phyloP scores from a whole-genome alignment of 2,888 invertebrate species.

The Hymenopus coronatus region DNA sequence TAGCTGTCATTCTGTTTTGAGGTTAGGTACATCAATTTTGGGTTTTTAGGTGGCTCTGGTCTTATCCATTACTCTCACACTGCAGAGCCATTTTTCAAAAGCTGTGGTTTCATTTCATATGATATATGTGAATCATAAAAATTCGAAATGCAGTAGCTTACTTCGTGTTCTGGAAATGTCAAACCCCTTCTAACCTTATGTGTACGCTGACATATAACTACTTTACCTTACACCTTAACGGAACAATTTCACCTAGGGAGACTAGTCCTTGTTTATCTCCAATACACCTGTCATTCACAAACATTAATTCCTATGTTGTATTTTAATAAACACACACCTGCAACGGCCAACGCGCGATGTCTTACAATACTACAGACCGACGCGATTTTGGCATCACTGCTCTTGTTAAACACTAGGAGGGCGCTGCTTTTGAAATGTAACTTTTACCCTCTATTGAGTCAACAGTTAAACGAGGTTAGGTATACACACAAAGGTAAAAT shows the following conservation, averaged over 20 bases:
- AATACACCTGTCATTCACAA: neutral
- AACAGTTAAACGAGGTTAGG: too few relatives aligned
- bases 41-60: neutral
- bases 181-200: neutral
- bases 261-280: neutral
- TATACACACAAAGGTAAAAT: too few relatives aligned
- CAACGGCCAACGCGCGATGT: neutral
- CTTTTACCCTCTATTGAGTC: too few relatives aligned
- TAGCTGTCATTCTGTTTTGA: neutral
- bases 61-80: neutral
- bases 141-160: neutral
- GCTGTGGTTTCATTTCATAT: neutral
- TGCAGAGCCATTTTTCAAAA: neutral
- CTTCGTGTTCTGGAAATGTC: neutral
- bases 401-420: neutral
- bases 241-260: neutral
- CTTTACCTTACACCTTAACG: neutral
- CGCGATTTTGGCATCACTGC: neutral
- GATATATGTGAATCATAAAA: neutral
- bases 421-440: neutral
- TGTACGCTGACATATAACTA: neutral
- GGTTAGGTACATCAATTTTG: neutral
- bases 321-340: neutral
- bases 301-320: neutral
- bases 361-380: neutral